Evolutionary conservation across 1,140 invertebrate species (phyloP), one percentile per base, ranked within the genome.

Genomic region (Macrobrachium nipponense): DNA sequence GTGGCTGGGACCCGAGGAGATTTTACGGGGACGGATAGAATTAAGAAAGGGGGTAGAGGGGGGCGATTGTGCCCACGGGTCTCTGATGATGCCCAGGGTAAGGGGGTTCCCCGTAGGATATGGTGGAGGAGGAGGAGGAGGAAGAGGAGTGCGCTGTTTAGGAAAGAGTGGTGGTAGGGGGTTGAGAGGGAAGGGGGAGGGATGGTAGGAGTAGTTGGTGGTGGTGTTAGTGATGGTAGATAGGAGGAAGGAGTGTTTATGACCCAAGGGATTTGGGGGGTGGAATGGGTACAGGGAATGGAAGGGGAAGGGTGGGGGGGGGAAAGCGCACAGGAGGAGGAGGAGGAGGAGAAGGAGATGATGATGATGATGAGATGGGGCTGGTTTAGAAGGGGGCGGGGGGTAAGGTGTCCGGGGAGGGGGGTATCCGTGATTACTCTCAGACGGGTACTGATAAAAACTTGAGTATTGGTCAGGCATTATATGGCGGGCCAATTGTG

Each of bases 201-300:
- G 12, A 43, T 23, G 12, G 73, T 4, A 20, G 70, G 6, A 8
- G 23, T 2, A 0, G 70, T 4, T 20, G 70, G 70, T 20, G 70
- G 70, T 20, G 70, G 18, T 73, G 70, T n/a, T 73, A 44, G 70
- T 73, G 70, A 44, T 73, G 70, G 70, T 73, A 73, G 70, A 68
- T 20, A 68, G 27, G 64, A 68, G 27, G n/a, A 68, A 68, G 70
- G 23, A 72, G 70, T 17, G 51, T 51, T 51, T 51, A 51, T 51
- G 51, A 51, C 51, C 51, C 51, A 12, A 5, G 51, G 51, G 51
- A 51, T 51, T 36, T 4, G 64, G 27, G 64, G 27, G n/a, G n/a
- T n/a, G n/a, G n/a, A n/a, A n/a, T n/a, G n/a, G n/a, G n/a, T n/a
- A n/a, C n/a, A n/a, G n/a, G n/a, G n/a, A n/a, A n/a, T 20, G 64